Base-by-base conservation (phyloP, 2,113 vertebrate genomes). In the Polypterus bichir region DNA sequence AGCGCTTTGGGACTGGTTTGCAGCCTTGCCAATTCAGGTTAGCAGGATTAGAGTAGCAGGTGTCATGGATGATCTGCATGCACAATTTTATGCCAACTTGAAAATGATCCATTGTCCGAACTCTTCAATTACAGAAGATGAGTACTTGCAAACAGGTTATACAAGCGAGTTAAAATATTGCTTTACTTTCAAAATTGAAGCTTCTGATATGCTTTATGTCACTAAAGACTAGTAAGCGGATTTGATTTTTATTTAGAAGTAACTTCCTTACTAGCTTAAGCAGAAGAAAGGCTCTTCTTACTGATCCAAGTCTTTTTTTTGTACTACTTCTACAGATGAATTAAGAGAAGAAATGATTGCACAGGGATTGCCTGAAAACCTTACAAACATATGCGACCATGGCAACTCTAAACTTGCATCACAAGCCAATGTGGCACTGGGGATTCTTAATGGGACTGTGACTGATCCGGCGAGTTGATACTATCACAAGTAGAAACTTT, bases 11-110 rank as follows among this genome's bases (percentile, higher is more conserved):
- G 83, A 44, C 88, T 93, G 62, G 65, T 92, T 74, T 89, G 89
- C 80, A 89, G 83, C 68, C 81, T 92, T 65, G 77, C 88, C 59
- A 86, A 88, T 69, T 90, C 87, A 70, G 79, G 90, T 94, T 80
- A 75, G 68, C 68, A 67, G 49, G 46, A 27, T 27, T 27, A 27
- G 27, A 27, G 27, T 27, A 27, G 27, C 27, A 27, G 27, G 27
- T 27, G 27, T 27, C 27, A 27, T 27, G 27, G 27, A 27, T 27
- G 27, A 27, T 27, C 27, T 27, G 27, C 27, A 27, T 27, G 27
- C 27, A 27, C 27, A 27, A 27, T 27, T 27, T 27, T 27, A 27
- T 27, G 27, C 27, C 9, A 8, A 60, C 48, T 11, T 47, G 4
- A 57, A 44, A 7, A 44, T 5, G 6, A 46, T 52, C 49, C 3